Percentiles rank a stretch among this genome's conserved stretches.
These are phyloP conservation scores for Phymorhynchus buccinoides DNA, from an alignment of 1,140 invertebrate species.

Conservation along the genomic window DNA sequence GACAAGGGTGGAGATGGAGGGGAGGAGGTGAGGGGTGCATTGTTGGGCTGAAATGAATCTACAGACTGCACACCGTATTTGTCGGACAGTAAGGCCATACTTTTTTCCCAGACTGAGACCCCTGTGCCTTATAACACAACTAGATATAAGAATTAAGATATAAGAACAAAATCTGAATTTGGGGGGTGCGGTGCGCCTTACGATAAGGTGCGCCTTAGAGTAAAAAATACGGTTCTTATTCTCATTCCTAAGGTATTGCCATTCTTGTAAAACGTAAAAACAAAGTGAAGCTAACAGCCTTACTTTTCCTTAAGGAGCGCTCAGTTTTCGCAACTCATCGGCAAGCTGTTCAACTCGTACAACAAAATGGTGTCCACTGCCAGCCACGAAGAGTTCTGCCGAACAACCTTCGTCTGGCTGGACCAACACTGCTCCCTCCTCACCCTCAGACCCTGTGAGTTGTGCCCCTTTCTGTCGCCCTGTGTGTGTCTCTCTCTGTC, in stretches of 20 bases:
- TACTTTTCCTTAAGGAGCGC: slow-evolving; percentile 51
- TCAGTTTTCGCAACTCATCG: slow-evolving; percentile 92
- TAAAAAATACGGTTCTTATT: not conserved
- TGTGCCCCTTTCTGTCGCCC: slow-evolving; percentile 39
- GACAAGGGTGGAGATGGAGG: too few species aligned
- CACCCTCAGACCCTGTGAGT: slow-evolving; percentile 90
- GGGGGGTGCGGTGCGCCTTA: too few species aligned
- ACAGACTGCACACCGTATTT: too few species aligned
- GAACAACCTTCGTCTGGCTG: slow-evolving; percentile 92
- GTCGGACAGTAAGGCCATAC: too few species aligned
- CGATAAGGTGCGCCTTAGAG: too few species aligned
- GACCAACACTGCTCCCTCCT: slow-evolving; percentile 96
- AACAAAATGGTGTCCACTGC: slow-evolving; percentile 92
- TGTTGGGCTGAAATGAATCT: too few species aligned
- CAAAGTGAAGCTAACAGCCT: not conserved
- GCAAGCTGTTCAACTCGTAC: slow-evolving; percentile 90
- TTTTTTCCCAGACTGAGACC: too few species aligned
- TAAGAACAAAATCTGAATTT: too few species aligned
- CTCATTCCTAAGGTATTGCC: not conserved
- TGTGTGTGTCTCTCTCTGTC: too few species aligned
- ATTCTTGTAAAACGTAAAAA: not conserved
- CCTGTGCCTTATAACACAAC: too few species aligned
- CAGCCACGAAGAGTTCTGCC: slow-evolving; percentile 91
- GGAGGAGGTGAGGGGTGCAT: too few species aligned
- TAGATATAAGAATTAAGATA: too few species aligned